These are phyloP conservation scores for Epizoanthus stellaris DNA, from an alignment of 92 coral and sea anemone species.

Conservation along the genomic window DNA sequence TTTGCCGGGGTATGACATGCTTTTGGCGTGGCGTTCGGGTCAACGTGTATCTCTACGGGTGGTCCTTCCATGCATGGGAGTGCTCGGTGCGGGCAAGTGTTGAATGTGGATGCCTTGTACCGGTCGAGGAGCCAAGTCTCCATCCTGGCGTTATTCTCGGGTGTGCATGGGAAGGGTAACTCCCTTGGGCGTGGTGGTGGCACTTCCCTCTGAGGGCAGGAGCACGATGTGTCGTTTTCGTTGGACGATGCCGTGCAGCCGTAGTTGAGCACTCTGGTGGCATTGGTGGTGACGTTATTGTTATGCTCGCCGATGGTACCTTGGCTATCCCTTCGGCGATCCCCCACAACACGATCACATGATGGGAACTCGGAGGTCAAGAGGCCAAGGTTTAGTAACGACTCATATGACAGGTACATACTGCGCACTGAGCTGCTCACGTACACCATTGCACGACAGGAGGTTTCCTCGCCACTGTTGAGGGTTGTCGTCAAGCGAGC, in stretches of 20 bases:
- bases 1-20: conserved; percentile 68
- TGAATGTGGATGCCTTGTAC: conserved; percentile 56
- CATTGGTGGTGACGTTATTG: background rate
- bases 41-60: conserved; percentile 42
- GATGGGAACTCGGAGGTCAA: conserved; percentile 27
- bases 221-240: conserved; percentile 26
- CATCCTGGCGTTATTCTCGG: conserved; percentile 57
- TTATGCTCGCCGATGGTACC: background rate
- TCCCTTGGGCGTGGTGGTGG: conserved; percentile 61
- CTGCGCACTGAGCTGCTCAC: conserved; percentile 33
- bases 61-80: conserved; percentile 45
- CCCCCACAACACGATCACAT: background rate
- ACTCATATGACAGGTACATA: conserved; percentile 38
- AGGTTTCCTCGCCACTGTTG: background rate
- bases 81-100: conserved; percentile 63
- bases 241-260: conserved; percentile 12
- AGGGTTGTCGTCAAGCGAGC: conserved; percentile 15
- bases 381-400: conserved; percentile 38
- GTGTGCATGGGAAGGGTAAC: conserved; percentile 64
- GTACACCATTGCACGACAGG: conserved; percentile 46
- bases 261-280: conserved; percentile 11
- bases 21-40: conserved; percentile 47
- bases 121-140: conserved; percentile 62
- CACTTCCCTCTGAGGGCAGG: conserved; percentile 60
- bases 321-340: background rate